phyloP scores from a whole-genome alignment of 2,113 vertebrate species.

The Opisthocomus hoazin region DNA sequence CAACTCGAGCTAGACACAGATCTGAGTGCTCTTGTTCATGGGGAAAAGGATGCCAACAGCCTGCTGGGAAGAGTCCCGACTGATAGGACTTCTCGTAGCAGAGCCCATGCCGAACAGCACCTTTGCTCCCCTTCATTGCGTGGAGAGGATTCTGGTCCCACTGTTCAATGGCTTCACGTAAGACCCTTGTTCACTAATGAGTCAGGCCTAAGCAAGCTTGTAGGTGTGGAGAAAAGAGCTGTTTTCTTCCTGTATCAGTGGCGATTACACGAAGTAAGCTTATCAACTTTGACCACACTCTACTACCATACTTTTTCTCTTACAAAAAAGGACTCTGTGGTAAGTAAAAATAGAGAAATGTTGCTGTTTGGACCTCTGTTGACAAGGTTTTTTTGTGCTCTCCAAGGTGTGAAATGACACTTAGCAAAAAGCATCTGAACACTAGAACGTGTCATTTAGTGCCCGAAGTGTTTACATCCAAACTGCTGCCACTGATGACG shows the following conservation, averaged over 20 bases:
- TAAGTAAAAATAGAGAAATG: background rate
- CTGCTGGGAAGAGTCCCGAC: background rate
- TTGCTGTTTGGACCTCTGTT: background rate
- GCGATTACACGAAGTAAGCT: background rate
- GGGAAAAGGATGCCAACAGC: background rate
- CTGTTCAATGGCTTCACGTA: background rate
- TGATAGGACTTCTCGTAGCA: background rate
- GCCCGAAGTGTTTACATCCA: background rate
- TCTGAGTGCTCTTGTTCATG: background rate
- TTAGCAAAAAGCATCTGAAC: background rate
- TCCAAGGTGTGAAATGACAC: constrained; percentile 9
- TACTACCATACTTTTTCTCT: background rate
- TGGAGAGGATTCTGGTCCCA: background rate
- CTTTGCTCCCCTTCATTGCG: background rate
- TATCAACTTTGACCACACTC: background rate
- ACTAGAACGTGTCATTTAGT: background rate
- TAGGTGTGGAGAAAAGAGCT: background rate
- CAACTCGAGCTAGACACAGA: background rate
- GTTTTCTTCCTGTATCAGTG: background rate
- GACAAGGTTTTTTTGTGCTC: background rate
- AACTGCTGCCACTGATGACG: background rate
- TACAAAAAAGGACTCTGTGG: background rate
- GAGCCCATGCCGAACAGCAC: background rate
- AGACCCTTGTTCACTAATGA: background rate
- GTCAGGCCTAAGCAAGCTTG: background rate